phyloP scores from a whole-genome alignment of 2,113 vertebrate genomes.

The Eulemur rufifrons region DNA sequence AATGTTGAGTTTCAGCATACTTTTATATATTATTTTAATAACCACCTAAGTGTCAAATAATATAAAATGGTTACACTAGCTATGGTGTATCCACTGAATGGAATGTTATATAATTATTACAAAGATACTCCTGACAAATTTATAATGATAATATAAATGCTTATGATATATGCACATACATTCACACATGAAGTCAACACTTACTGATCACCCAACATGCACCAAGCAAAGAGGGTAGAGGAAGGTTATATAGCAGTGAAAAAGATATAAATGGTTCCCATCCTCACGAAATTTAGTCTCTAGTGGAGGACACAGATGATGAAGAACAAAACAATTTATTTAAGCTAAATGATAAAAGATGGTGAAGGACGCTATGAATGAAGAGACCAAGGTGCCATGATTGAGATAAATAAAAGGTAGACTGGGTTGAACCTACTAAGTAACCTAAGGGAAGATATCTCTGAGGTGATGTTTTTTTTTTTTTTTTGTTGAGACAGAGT shows the following conservation, averaged over 20 bases:
- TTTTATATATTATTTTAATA: conserved; percentile 5
- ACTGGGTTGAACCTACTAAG: background rate
- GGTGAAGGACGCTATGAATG: background rate
- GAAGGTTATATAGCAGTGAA: background rate
- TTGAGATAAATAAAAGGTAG: background rate
- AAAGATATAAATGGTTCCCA: background rate
- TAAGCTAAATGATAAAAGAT: background rate
- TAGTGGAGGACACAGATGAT: background rate
- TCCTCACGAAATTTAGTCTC: background rate
- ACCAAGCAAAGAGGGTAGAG: background rate
- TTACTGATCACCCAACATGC: background rate
- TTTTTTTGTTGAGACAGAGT: no score
- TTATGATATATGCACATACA: background rate
- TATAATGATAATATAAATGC: background rate
- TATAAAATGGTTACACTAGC: background rate
- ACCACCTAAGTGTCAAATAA: background rate
- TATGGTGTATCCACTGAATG: background rate
- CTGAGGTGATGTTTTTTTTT: background rate
- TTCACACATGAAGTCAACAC: background rate
- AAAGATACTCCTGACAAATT: background rate
- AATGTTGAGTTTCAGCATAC: background rate
- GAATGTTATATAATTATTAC: background rate
- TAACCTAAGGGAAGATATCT: background rate
- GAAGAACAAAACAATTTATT: background rate
- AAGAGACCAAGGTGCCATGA: background rate